Conservation (phyloP, 2,888 invertebrate species). For the Brachypalpus laphriformis region DNA sequence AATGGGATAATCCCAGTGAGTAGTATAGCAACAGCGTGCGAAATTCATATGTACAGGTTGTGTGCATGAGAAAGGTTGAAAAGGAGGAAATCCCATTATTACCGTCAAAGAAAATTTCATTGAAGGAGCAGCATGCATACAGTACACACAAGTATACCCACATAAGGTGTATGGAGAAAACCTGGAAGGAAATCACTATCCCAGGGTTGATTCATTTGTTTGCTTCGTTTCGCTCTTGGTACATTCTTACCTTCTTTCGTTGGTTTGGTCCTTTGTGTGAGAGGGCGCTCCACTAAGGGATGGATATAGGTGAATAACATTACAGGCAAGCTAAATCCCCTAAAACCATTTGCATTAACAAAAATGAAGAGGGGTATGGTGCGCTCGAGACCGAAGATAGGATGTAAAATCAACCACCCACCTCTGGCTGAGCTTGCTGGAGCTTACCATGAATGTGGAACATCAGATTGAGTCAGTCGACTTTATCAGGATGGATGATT, state of each 20-base stretch:
- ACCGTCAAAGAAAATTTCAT: slow-evolving; percentile 64
- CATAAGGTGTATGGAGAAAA: slow-evolving; percentile 17
- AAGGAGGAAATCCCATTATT: slow-evolving; percentile 64
- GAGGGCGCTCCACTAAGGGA: slow-evolving; percentile 41
- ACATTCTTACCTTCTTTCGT: slow-evolving; percentile 53
- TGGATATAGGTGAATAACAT: slow-evolving; percentile 65
- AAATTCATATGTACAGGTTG: slow-evolving; percentile 5
- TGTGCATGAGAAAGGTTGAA: slow-evolving; percentile 32
- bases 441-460: slow-evolving; percentile 51
- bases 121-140: slow-evolving; percentile 32
- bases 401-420: slow-evolving; percentile 63
- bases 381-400: slow-evolving; percentile 30
- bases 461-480: slow-evolving; percentile 72
- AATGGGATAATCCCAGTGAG: slow-evolving; percentile 41
- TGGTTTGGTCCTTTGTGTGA: slow-evolving; percentile 41
- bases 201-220: slow-evolving; percentile 66
- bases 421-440: slow-evolving; percentile 23
- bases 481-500: slow-evolving; percentile 71
- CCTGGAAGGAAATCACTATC: slow-evolving; percentile 65
- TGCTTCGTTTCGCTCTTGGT: slow-evolving; percentile 33
- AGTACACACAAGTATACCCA: background rate
- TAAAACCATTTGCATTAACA: slow-evolving; percentile 70
- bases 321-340: slow-evolving; percentile 66
- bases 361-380: slow-evolving; percentile 36
- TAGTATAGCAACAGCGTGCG: slow-evolving; percentile 28